Evolutionary conservation across 2,888 invertebrate species (phyloP).

Genomic region (Drepanosiphum platanoidis): DNA sequence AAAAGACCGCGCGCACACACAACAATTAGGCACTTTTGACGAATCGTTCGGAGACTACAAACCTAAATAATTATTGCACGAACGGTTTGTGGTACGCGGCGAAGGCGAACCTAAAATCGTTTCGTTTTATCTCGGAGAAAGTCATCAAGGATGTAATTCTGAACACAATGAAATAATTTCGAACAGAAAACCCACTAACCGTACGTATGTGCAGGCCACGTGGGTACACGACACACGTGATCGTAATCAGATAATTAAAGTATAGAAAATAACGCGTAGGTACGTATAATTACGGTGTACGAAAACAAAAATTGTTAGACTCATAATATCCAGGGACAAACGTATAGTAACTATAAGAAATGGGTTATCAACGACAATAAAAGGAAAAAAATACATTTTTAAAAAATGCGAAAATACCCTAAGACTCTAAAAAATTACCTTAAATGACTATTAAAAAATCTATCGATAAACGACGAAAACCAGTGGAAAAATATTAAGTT

Average conservation of each 20-base stretch:
- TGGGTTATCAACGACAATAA: not conserved
- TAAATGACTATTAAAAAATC: too few species aligned
- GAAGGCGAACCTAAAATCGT: not conserved
- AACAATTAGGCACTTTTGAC: not conserved
- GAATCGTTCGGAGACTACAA: not conserved
- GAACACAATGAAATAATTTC: slow-evolving; percentile 40
- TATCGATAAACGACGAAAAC: too few species aligned
- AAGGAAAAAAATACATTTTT: too few species aligned
- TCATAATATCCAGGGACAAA: not conserved
- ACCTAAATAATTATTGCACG: not conserved
- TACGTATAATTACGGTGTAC: not conserved
- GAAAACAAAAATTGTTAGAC: slow-evolving; percentile 6
- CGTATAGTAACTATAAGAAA: not conserved
- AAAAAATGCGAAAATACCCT: too few species aligned
- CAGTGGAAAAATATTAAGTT: too few species aligned
- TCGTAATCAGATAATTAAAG: slow-evolving; percentile 41
- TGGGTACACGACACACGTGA: slow-evolving; percentile 3
- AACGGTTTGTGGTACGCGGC: too few species aligned
- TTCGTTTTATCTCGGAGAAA: slow-evolving; percentile 34
- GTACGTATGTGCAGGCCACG: too few species aligned
- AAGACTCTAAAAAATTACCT: too few species aligned
- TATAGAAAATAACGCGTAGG: not conserved
- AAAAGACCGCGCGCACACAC: not conserved
- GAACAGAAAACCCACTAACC: slow-evolving; percentile 11
- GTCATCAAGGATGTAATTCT: slow-evolving; percentile 47